Base-by-base conservation (phyloP, 2,888 invertebrate genomes). In the Therioaphis trifolii region DNA sequence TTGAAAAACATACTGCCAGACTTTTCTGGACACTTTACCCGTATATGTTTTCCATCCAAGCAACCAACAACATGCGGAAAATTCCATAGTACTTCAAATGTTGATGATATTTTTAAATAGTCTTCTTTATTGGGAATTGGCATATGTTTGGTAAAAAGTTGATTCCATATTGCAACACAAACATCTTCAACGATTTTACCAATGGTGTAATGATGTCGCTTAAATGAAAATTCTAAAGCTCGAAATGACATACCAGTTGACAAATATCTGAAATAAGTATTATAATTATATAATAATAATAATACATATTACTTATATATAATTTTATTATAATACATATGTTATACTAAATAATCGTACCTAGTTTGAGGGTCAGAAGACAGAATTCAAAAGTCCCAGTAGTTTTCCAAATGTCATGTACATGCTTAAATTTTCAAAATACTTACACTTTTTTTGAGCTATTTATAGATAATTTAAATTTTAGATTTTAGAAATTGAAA, bases 171-270 rank as follows among this genome's bases (percentile, higher is more conserved):
- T 61, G 58, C 58, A 27, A 27, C 58, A 27, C 58, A 61, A 14
- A 61, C 58, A 27, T 61, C 24, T 14, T 61, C 24, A 14, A 61
- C 4, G 27, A 61, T 61, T 61, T 24, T 14, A 27, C 58, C 58
- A 61, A 61, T 27, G 11, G 58, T 61, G 27, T 24, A 27, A 24
- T 61, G 24, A 61, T 61, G 58, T 12, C 24, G 24, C 27, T 61
- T 46, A 46, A 46, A 61, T 12, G 11, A 61, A 61, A 58, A 29
- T 63, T 18, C n/a, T 66, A 66, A 35, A 18, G 66, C 18, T 35
- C 66, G 66, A 66, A 66, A 66, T 29, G 66, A 66, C 66, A 66
- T 66, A 66, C 66, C 66, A n/a, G 66, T 66, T 35, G 66, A 66
- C 7, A 66, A 66, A 66, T 66, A 66, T 12, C 35, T 40, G 35